Base-by-base conservation (phyloP, 2,888 invertebrate genomes). In the Volucella inanis region DNA sequence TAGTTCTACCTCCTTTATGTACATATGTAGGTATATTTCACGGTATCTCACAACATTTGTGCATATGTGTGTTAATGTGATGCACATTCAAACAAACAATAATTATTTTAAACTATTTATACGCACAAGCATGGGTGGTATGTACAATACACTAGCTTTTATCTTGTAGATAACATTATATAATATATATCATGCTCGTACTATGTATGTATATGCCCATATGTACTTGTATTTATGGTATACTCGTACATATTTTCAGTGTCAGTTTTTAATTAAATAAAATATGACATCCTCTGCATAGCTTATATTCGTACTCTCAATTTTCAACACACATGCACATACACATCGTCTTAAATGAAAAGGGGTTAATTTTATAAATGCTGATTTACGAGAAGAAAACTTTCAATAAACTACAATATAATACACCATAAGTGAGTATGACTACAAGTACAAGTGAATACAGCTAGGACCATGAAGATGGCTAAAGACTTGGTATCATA, bases 321-420 rank as follows among this genome's bases (percentile, higher is more conserved):
- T 31, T 31, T 6, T 31, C 31, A 31, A 31, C 31, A 11, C 71
- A 61, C 76, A 62, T 15, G 41, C 41, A 41, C 67, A 52, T 31
- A 3, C 68, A 74, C 74, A 82, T 64, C 75, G 64, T 55, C 78
- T 75, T 71, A 76, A 75, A 80, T 87, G 84, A 85, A 77, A 87
- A 87, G 87, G 87, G 84, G 87, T 87, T 87, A 87, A 88, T 88
- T 88, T 87, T 87, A 88, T 88, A 88, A 87, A 87, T 87, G 87
- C 82, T 87, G 87, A 86, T 87, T 76, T 76, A 84, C 84, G 88
- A 77, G 83, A 85, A 88, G 80, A 87, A 85, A 85, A 85, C 84
- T 85, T 85, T 85, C 80, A 85, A 85, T 85, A 85, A 80, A 85
- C 80, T 76, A 80, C 71, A 61, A 31, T 62, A 80, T 76, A 61